A percentile compares a stretch with the other conserved stretches of the same genome.
Evolutionary conservation across 2,797 vertebrate species (phyloP).

Genomic region (Lagothrix lagotricha): DNA sequence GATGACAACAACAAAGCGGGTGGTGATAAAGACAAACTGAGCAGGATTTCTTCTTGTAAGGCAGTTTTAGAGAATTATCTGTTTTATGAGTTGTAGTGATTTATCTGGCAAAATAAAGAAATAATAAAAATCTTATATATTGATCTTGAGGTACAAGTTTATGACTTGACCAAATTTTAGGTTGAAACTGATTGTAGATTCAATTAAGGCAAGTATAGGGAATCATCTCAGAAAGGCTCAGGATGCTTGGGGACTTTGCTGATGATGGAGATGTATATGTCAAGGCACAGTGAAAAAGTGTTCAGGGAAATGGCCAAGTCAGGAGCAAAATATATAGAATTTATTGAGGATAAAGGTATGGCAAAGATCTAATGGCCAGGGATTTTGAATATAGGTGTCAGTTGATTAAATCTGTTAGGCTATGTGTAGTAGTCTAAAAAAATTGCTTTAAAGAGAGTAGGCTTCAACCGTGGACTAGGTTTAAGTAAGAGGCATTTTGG

Average conservation of each 20-base stretch:
- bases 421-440: not conserved
- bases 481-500: not conserved
- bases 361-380: not conserved
- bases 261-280: not conserved
- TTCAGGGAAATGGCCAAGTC: not conserved
- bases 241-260: not conserved
- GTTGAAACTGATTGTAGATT: not conserved
- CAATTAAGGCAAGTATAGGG: not conserved
- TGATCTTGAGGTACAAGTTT: not conserved
- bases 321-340: not conserved
- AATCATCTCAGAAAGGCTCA: not conserved
- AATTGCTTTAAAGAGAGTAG: not conserved
- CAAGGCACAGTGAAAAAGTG: not conserved
- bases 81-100: not conserved
- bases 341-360: not conserved
- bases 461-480: not conserved
- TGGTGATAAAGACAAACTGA: not conserved
- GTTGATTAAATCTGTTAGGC: not conserved
- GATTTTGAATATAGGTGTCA: not conserved
- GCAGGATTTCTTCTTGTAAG: not conserved
- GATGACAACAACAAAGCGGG: too few relatives aligned
- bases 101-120: not conserved
- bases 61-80: not conserved
- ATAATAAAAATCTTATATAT: not conserved
- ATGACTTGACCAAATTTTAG: not conserved